Conservation (phyloP, 2,888 invertebrate species). For the Argynnis bischoffii region DNA sequence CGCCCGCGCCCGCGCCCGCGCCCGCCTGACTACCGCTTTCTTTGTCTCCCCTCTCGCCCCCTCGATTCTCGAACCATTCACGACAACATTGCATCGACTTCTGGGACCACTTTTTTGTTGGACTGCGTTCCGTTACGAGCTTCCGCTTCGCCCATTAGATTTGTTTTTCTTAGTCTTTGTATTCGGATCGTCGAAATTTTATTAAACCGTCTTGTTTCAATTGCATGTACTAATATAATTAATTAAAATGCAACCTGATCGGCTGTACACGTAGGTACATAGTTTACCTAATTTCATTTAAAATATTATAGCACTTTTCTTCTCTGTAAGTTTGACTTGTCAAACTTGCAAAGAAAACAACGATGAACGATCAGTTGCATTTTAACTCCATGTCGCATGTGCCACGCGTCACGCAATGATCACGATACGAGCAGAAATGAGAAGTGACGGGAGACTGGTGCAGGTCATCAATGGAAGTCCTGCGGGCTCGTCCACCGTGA, state of each 20-base stretch:
- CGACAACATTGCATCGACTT: conserved; percentile 38
- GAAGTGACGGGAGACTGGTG: conserved; percentile 39
- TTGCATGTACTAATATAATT: conserved; percentile 20
- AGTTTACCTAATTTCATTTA: not conserved
- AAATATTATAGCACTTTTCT: too few relatives aligned
- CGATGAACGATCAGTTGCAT: conserved; percentile 5
- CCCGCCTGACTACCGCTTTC: conserved; percentile 42
- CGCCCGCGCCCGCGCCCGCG: conserved; percentile 32
- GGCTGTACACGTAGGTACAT: not conserved
- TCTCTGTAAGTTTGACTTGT: conserved; percentile 12
- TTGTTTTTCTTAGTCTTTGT: conserved; percentile 27
- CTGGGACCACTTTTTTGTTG: conserved; percentile 39
- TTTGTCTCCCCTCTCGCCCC: conserved; percentile 28
- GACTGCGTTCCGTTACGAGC: conserved; percentile 37
- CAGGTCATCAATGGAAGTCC: conserved; percentile 77
- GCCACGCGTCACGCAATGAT: conserved; percentile 37
- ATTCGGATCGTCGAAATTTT: not conserved
- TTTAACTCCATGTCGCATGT: conserved; percentile 29
- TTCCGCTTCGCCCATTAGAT: conserved; percentile 36
- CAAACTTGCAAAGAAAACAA: conserved; percentile 3
- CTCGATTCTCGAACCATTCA: conserved; percentile 37
- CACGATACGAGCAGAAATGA: conserved; percentile 27
- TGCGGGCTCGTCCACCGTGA: conserved; percentile 47
- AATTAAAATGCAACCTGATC: conserved; percentile 21
- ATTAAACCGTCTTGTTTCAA: not conserved